phyloP scores from a whole-genome alignment of 1,140 invertebrate species.

The Aphidius ervi region DNA sequence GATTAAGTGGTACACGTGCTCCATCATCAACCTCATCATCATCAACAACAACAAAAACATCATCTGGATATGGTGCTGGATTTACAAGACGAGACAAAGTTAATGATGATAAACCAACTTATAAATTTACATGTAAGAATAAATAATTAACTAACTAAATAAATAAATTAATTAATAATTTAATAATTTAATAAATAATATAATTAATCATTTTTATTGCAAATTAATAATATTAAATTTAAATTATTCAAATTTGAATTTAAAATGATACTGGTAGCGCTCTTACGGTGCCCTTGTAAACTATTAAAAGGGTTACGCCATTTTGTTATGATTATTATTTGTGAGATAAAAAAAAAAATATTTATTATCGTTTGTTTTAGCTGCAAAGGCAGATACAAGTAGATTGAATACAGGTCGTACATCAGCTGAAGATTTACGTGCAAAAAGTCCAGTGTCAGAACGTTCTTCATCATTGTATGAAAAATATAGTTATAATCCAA shows the following conservation, averaged over 20 bases:
- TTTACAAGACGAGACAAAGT: constrained; percentile 42
- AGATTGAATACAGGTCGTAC: constrained; percentile 35
- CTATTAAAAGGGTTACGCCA: too few relatives aligned
- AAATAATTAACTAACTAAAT: not conserved
- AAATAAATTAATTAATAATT: not conserved
- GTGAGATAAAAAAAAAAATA: not conserved
- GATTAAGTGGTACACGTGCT: constrained; percentile 24
- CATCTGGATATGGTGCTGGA: constrained; percentile 31
- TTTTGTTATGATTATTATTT: too few relatives aligned
- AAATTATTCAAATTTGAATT: too few relatives aligned
- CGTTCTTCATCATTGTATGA: constrained; percentile 41
- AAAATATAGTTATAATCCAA: constrained; percentile 39
- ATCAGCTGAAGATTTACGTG: constrained; percentile 38
- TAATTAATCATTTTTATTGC: too few relatives aligned
- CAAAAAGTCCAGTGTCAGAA: constrained; percentile 38
- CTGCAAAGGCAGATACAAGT: constrained; percentile 40
- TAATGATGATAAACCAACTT: constrained; percentile 37
- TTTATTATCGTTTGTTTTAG: constrained; percentile 18
- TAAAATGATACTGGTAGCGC: too few relatives aligned
- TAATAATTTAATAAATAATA: too few relatives aligned
- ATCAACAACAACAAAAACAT: constrained; percentile 33
- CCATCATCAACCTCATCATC: not conserved
- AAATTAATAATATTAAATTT: too few relatives aligned
- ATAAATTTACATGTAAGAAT: constrained; percentile 42
- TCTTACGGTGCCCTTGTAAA: too few relatives aligned